Percentiles rank a stretch among this genome's conserved stretches.
phyloP scores from a whole-genome alignment of 2,113 vertebrate species.

The Laticauda laticaudata region DNA sequence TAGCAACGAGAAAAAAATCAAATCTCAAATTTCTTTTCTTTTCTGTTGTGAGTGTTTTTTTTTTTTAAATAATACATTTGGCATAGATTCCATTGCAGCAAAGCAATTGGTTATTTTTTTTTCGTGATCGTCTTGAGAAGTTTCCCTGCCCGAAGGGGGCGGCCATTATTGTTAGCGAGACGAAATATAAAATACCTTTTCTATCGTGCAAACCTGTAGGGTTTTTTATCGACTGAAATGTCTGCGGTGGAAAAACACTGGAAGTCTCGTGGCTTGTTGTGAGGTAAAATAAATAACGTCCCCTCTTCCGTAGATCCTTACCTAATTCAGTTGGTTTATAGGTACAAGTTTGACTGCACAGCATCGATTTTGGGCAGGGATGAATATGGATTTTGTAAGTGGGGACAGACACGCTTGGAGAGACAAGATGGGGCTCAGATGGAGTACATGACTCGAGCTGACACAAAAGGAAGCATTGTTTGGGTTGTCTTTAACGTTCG shows the following conservation, averaged over 20 bases:
- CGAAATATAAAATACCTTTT: slow-evolving; percentile 73
- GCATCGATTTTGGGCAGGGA: slow-evolving; percentile 66
- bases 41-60: too few species aligned
- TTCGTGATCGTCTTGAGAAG: slow-evolving; percentile 40
- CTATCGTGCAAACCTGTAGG: slow-evolving; percentile 64
- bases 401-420: not conserved
- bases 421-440: not conserved
- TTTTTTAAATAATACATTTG: not conserved
- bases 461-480: not conserved
- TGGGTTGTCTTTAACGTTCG: not conserved
- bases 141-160: slow-evolving; percentile 51
- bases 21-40: not conserved
- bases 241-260: slow-evolving; percentile 63
- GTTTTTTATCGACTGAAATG: slow-evolving; percentile 76
- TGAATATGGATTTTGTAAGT: slow-evolving; percentile 65
- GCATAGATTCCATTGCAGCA: not conserved
- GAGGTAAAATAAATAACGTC: slow-evolving; percentile 71
- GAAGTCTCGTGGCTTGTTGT: slow-evolving; percentile 70
- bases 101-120: not conserved
- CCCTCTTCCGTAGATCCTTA: slow-evolving; percentile 60
- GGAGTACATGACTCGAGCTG: not conserved
- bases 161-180: slow-evolving; percentile 67
- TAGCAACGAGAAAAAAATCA: too few species aligned
- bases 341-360: slow-evolving; percentile 50
- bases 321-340: slow-evolving; percentile 71